A percentile compares a stretch with the other conserved stretches of the same genome.
phyloP scores from a whole-genome alignment of 2,888 invertebrate genomes.

The Cordilura impudica region DNA sequence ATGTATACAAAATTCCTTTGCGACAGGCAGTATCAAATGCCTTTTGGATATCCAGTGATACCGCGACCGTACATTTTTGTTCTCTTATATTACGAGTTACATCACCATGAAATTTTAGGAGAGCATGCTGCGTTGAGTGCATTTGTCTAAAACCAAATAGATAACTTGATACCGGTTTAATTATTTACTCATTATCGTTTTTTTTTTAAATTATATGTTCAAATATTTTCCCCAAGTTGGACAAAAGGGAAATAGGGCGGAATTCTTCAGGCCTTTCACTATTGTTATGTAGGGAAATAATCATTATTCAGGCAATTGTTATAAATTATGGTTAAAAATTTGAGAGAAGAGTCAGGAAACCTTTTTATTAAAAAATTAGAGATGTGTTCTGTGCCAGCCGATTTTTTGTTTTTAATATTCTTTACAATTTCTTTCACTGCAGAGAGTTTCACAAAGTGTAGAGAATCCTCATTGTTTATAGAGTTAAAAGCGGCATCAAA shows the following conservation, averaged over 20 bases:
- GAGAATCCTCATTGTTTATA: not conserved
- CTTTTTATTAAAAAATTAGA: constrained; percentile 2
- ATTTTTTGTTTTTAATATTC: constrained; percentile 7
- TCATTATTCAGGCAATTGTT: constrained; percentile 27
- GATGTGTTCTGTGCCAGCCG: not conserved
- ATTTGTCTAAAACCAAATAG: not conserved
- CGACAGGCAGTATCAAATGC: constrained; percentile 8
- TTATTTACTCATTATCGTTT: not conserved
- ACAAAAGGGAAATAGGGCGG: constrained; percentile 8
- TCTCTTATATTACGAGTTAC: not conserved
- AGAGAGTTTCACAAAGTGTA: not conserved
- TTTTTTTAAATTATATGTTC: not conserved
- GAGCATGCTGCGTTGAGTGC: not conserved
- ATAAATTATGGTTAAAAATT: constrained; percentile 7
- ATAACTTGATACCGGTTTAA: not conserved
- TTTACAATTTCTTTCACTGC: not conserved
- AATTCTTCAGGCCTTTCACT: constrained; percentile 9
- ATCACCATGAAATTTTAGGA: not conserved
- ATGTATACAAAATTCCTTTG: not conserved
- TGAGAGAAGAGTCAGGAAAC: not conserved
- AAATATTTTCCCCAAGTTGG: constrained; percentile 18
- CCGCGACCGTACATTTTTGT: not conserved
- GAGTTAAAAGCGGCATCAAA: not conserved
- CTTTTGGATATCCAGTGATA: constrained; percentile 10
- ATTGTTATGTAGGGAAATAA: constrained; percentile 9